Evolutionary conservation across 2,888 invertebrate genomes (phyloP), one percentile per base, ranked within the genome.

Genomic region (Acleris literana): DNA sequence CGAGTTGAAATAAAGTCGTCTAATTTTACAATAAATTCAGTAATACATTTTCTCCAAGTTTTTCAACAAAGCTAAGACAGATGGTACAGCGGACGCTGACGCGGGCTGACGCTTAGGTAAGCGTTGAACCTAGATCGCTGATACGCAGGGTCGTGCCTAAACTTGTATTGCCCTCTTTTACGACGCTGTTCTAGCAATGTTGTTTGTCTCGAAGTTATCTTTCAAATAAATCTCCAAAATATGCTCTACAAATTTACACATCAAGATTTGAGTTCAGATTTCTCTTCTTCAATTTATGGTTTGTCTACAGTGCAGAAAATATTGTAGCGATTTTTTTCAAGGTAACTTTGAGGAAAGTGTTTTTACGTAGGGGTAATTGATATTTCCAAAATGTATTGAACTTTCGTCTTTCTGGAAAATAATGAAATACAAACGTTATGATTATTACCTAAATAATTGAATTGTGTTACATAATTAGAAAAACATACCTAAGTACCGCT

Each of bases 51-150:
- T 33, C 33, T 17, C 3, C 7, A 9, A 25, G 17, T 33, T 33
- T 33, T 54, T 54, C 7, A 18, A 13, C 25, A 11, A 33, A 39
- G 0, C 25, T 25, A 17, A 22, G 46, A 22, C 46, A 57, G 57
- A 57, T 57, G 57, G 20, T 39, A 39, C 13, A 9, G 13, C 13
- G 55, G 18, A 18, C 43, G 46, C 57, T 46, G 56, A 44, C 44
- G 3, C 5, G 25, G 44, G 22, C 44, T 22, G 16, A 16, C 57
- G 13, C 56, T 39, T 39, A 39, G 39, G 39, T 57, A 44, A 46
- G 25, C 57, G 39, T 55, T 57, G 17, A 56, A 61, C 55, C 65
- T 65, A 56, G 65, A 65, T 61, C 44, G 65, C 60, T 61, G 65
- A 60, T 56, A 65, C 54, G 59, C 46, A 58, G 55, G 55, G 60